Conservation (phyloP, 2,113 vertebrate species). For the Erythrocercus mccallii region DNA sequence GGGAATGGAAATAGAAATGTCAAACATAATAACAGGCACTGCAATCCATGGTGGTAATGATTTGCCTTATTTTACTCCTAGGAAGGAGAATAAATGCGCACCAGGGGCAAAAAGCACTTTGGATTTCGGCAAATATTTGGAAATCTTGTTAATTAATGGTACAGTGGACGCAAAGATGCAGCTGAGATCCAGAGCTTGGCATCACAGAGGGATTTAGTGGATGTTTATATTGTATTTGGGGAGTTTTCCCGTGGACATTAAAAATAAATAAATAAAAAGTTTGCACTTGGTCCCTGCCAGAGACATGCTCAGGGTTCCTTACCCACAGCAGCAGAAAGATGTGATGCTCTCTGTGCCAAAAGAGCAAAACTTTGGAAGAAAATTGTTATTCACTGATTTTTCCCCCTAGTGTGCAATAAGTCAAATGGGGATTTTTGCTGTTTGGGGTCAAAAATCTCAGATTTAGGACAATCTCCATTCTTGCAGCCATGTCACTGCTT, state of each 20-base stretch:
- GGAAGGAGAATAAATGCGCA: not conserved
- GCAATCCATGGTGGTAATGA: fast-evolving
- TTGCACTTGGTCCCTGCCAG: not conserved
- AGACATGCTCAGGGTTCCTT: fast-evolving
- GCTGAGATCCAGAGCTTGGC: not conserved
- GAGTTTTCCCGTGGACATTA: not conserved
- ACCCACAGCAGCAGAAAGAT: not conserved
- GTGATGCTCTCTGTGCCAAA: not conserved
- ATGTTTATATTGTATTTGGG: not conserved
- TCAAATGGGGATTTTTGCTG: not conserved
- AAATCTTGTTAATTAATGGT: not conserved
- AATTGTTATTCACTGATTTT: not conserved
- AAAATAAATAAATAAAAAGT: not conserved
- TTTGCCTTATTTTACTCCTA: not conserved
- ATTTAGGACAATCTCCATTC: not conserved
- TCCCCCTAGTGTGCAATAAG: not conserved
- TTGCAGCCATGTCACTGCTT: not conserved
- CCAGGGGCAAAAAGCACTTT: fast-evolving
- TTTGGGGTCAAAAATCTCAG: not conserved
- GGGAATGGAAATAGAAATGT: not conserved
- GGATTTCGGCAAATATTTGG: not conserved
- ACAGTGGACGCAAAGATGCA: not conserved
- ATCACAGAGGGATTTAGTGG: not conserved
- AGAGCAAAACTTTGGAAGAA: not conserved
- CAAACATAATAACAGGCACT: fast-evolving